Base-by-base conservation (phyloP, 2,888 invertebrate species). In the Ormia ochracea region DNA sequence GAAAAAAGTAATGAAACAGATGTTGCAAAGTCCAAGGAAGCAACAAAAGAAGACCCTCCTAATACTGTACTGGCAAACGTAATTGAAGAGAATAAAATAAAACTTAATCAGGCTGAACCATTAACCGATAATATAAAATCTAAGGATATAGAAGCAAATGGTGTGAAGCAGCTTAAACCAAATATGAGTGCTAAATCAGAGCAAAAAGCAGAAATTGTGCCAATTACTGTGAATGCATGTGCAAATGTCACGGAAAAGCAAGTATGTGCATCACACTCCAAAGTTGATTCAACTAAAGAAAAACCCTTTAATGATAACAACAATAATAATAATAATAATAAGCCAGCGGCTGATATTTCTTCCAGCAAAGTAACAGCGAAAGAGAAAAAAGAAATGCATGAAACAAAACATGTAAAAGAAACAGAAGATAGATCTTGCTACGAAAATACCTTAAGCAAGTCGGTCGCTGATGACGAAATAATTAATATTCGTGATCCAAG, bases 401-500 rank as follows among this genome's bases (percentile, higher is more conserved):
- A 33, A 14, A 14, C 26, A 28, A 21, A 9, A 17, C 38, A 41
- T 4, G 1, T 7, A n/a, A 43, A 50, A 23, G 19, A 21, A 23
- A 38, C 43, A 33, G 9, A 7, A 4, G 54, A 38, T 28, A 63
- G 28, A 3, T 6, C 2, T 19, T 36, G 10, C 1, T 4, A n/a
- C 4, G 33, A 31, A 38, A 41, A n/a, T 23, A 52, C 43, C 5
- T 12, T 12, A 7, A 33, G 17, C 12, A 28, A 31, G 41, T 4
- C 17, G 21, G 17, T 6, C 31, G 72, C 58, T n/a, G 74, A 70
- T n/a, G 54, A 66, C 12, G 36, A 10, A 3, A 43, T 54, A 28
- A 10, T 36, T 3, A 69, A 36, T 23, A 19, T 4, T 10, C 75
- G 80, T 17, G 80, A 80, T 76, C 80, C 80, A 3, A 66, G 80